A percentile compares a stretch with the other conserved stretches of the same genome.
Evolutionary conservation across 2,888 invertebrate species (phyloP).

Genomic region (Crossocerus cetratus): DNA sequence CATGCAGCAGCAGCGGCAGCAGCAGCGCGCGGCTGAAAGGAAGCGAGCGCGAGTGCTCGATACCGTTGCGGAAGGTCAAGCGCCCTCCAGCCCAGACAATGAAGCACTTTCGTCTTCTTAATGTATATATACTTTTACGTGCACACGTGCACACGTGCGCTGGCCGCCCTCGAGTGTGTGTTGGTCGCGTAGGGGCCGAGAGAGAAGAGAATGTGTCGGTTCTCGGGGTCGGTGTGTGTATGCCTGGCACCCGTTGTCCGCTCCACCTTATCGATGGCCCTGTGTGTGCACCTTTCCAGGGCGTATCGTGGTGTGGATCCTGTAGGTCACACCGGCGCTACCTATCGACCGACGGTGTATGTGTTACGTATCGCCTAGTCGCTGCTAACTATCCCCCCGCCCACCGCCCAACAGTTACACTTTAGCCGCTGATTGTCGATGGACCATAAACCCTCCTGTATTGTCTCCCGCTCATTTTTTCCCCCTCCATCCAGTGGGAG

Average conservation of each 20-base stretch:
- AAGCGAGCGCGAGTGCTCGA: slow-evolving; percentile 53
- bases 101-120: slow-evolving; percentile 64
- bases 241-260: too few species aligned
- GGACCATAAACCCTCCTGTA: slow-evolving; percentile 5
- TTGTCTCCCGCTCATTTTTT: too few species aligned
- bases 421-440: slow-evolving; percentile 19
- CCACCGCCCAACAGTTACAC: slow-evolving; percentile 26
- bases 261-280: slow-evolving; percentile 33
- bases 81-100: slow-evolving; percentile 74
- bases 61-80: slow-evolving; percentile 75
- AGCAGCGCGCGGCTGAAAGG: slow-evolving; percentile 33
- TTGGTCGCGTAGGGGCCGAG: too few species aligned
- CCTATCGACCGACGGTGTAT: slow-evolving; percentile 37
- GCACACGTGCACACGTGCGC: slow-evolving; percentile 17
- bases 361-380: slow-evolving; percentile 38
- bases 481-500: too few species aligned
- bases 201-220: slow-evolving; percentile 1
- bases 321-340: slow-evolving; percentile 46
- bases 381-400: slow-evolving; percentile 38
- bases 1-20: neutral
- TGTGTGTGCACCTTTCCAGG: slow-evolving; percentile 1
- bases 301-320: slow-evolving; percentile 29
- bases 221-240: slow-evolving; percentile 22
- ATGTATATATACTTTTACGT: slow-evolving; percentile 24
- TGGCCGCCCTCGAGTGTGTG: too few species aligned